Evolutionary conservation across 2,888 invertebrate species (phyloP).

Genomic region (Eustalomyia histrio): DNA sequence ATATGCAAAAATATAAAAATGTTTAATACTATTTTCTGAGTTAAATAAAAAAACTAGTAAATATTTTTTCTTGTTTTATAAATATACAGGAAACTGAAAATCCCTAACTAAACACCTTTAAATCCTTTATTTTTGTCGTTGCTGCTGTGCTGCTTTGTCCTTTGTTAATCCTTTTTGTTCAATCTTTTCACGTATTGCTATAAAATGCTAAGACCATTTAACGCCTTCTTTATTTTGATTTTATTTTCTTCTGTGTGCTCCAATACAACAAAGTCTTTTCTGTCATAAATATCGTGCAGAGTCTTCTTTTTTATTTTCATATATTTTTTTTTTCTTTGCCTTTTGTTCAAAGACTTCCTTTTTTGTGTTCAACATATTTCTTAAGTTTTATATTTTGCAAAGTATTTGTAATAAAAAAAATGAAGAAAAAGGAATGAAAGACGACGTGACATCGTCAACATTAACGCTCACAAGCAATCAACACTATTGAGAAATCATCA

Average conservation of each 20-base stretch:
- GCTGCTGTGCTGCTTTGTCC: background rate
- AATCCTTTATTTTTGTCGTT: slow-evolving; percentile 9
- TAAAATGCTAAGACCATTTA: slow-evolving; percentile 46
- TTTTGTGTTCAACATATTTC: background rate
- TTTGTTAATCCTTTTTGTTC: slow-evolving; percentile 38
- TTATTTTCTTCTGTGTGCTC: background rate
- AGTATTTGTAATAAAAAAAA: slow-evolving; percentile 8
- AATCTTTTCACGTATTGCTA: slow-evolving; percentile 47
- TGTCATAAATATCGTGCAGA: slow-evolving; percentile 45
- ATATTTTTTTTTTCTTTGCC: no score
- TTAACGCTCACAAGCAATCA: slow-evolving; percentile 52
- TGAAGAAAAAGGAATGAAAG: background rate
- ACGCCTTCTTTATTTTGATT: slow-evolving; percentile 29
- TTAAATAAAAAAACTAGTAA: no score
- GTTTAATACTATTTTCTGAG: no score
- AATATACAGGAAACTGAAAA: no score
- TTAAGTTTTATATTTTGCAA: background rate
- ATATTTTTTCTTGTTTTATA: no score
- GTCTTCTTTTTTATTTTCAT: background rate
- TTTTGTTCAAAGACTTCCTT: background rate
- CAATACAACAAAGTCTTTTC: slow-evolving; percentile 22
- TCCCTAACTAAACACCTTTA: slow-evolving; percentile 17
- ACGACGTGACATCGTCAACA: slow-evolving; percentile 53
- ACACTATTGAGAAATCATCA: slow-evolving; percentile 55
- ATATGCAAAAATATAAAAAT: no score